Base-by-base conservation (phyloP, 2,888 invertebrate genomes). In the Acleris laterana region DNA sequence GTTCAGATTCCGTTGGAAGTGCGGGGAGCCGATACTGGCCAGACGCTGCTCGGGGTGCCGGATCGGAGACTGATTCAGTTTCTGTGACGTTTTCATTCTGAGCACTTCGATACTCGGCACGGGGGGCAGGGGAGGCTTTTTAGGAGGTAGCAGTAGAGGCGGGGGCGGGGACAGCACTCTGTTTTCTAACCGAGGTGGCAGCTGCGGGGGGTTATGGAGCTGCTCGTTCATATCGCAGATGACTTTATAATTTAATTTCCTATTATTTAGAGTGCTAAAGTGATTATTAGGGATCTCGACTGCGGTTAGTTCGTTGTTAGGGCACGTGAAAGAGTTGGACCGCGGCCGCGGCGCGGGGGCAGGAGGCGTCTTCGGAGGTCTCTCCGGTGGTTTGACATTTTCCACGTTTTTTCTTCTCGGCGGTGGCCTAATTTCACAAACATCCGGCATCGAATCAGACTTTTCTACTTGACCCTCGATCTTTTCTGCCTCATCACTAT, bases 71-170 rank as follows among this genome's bases (percentile, higher is more conserved):
- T 87, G 89, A 32, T 49, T 59, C 50, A 25, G 42, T 71, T 91
- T 93, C 70, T 87, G 88, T 0, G 89, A 86, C 71, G 89, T 94
- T 79, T 94, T 94, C 77, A 94, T 87, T 76, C 95, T 87, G 72
- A 95, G 79, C 7, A 94, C 93, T 81, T 95, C 95, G 72, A 95
- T 88, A 68, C 95, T 95, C 7, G 95, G 95, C 51, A 95, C 94
- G 20, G 96, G 96, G 68, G 96, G 96, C 75, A 96, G 82, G 32
- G 96, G 96, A 46, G 96, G 96, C 83, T 96, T 96, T 79, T 95
- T 95, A 11, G 96, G 96, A 28, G 95, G 95, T 74, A 95, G 76
- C 60, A 94, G 82, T 48, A 94, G 73, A 52, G 94, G 94, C 1
- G 94, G 93, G 1, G 94, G 91, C 44, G 91, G 93, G 16, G 90